Evolutionary conservation across 2,888 invertebrate species (phyloP).

Genomic region (Lutraria lutraria): DNA sequence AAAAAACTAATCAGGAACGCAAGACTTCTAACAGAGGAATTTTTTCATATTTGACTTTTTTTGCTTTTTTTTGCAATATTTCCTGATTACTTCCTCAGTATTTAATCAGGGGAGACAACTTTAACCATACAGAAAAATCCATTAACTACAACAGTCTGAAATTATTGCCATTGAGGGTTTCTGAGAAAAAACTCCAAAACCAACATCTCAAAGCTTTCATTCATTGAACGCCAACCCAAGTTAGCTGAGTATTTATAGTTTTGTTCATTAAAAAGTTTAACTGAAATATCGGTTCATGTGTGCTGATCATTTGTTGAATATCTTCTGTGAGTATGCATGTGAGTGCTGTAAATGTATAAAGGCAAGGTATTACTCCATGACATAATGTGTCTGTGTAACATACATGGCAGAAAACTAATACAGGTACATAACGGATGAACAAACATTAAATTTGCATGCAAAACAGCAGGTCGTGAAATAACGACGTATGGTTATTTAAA

Average conservation of each 20-base stretch:
- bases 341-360: too few species aligned
- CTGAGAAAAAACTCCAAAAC: too few species aligned
- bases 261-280: too few species aligned
- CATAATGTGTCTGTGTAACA: neutral
- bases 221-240: too few species aligned
- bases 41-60: conserved; percentile 8
- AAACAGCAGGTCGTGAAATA: neutral
- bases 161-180: too few species aligned
- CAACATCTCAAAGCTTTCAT: too few species aligned
- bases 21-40: conserved; percentile 3
- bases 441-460: neutral
- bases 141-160: too few species aligned
- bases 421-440: neutral
- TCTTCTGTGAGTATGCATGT: too few species aligned
- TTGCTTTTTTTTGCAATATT: neutral
- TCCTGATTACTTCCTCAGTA: neutral
- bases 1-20: neutral
- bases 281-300: too few species aligned
- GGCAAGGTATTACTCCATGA: too few species aligned
- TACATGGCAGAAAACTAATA: neutral
- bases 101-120: neutral
- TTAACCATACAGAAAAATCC: neutral
- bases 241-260: too few species aligned
- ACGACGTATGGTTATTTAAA: neutral
- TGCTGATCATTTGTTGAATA: too few species aligned